Evolutionary conservation across 2,113 vertebrate genomes (phyloP).

Genomic region (Gallinago paraguaiae): DNA sequence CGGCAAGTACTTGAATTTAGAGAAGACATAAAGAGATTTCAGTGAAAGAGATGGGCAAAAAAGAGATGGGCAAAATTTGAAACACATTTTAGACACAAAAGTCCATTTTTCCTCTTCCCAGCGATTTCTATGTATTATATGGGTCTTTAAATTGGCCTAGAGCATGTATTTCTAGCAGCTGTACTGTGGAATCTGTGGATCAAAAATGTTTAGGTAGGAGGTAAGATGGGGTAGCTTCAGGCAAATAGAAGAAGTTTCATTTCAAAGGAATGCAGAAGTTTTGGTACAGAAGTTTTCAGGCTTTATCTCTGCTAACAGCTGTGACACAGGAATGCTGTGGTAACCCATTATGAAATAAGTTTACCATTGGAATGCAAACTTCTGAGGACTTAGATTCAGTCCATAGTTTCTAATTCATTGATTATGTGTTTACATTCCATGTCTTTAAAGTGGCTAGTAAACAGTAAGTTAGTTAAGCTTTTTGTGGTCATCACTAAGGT

Average conservation of each 20-base stretch:
- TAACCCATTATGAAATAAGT: background rate
- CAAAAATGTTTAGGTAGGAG: background rate
- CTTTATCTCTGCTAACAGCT: background rate
- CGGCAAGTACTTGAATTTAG: background rate
- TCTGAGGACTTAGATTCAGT: background rate
- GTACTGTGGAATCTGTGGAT: background rate
- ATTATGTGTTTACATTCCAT: background rate
- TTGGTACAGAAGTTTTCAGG: background rate
- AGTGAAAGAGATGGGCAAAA: background rate
- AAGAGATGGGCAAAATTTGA: background rate
- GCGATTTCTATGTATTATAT: background rate
- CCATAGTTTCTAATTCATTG: background rate
- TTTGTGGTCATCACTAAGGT: background rate
- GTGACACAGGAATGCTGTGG: background rate
- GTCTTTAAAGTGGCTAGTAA: background rate
- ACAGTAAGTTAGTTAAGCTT: background rate
- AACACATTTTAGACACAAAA: background rate
- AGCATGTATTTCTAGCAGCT: background rate
- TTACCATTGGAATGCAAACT: background rate
- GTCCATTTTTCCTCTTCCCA: background rate
- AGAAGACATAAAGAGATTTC: background rate
- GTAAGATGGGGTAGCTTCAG: background rate
- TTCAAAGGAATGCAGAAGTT: background rate
- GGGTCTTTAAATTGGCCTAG: background rate
- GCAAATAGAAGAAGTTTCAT: background rate